Evolutionary conservation across 1,140 invertebrate genomes (phyloP).

Genomic region (Aphaenogaster ashmeadi): DNA sequence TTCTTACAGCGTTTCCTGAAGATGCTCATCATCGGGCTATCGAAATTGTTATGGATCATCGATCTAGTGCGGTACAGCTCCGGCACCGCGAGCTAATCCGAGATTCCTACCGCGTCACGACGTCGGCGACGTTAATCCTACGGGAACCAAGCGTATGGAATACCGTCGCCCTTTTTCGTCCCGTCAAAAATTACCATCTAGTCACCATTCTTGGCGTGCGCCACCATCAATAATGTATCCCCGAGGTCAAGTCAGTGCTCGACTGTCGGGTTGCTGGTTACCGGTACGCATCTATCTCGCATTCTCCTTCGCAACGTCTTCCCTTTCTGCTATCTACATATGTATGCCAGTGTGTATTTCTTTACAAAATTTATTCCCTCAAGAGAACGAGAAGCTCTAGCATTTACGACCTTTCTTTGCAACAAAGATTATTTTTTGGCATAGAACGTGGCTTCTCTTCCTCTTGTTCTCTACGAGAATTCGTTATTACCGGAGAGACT

Average conservation of each 20-base stretch:
- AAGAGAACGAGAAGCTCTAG: conserved; percentile 34
- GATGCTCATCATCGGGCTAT: conserved; percentile 43
- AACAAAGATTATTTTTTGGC: conserved; percentile 28
- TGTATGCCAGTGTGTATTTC: conserved; percentile 41
- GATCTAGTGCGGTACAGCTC: not conserved
- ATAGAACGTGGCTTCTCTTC: not conserved
- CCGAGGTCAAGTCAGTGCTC: conserved; percentile 60
- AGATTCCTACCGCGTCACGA: conserved; percentile 68
- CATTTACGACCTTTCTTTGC: conserved; percentile 41
- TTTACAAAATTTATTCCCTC: conserved; percentile 54
- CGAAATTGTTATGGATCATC: conserved; percentile 24
- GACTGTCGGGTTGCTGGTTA: conserved; percentile 43
- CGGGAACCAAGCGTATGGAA: conserved; percentile 59
- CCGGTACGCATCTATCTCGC: conserved; percentile 55
- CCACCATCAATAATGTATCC: conserved; percentile 73
- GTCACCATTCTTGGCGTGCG: conserved; percentile 72
- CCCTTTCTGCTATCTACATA: conserved; percentile 46
- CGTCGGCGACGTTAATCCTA: conserved; percentile 62
- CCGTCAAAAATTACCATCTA: conserved; percentile 74
- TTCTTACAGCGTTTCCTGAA: not conserved
- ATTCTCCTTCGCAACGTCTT: conserved; percentile 41
- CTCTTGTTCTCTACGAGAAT: not conserved
- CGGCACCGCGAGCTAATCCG: conserved; percentile 54
- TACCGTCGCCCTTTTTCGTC: conserved; percentile 59
- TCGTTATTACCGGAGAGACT: not conserved